A percentile compares a stretch with the other conserved stretches of the same genome.
Conservation (phyloP, 2,113 vertebrate species). For the Danionella cerebrum region DNA sequence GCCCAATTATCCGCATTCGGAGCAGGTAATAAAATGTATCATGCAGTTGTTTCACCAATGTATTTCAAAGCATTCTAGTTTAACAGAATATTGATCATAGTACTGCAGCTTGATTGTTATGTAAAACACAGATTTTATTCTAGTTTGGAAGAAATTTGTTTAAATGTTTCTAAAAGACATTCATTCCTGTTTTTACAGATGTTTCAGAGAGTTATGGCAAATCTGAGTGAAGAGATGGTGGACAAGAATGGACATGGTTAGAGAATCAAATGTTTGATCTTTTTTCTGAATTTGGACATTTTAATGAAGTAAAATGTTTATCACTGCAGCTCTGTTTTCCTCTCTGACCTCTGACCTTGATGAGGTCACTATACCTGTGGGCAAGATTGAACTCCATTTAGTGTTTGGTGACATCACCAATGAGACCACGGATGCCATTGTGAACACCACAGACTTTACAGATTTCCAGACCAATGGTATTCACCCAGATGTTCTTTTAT, state of each 20-base stretch:
- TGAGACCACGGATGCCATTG: constrained; percentile 54
- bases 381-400: constrained; percentile 40
- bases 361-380: constrained; percentile 34
- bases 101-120: too few relatives aligned
- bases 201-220: constrained; percentile 28
- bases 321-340: constrained; percentile 38
- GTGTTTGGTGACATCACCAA: constrained; percentile 58
- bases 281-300: too few relatives aligned
- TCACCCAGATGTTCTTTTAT: too few relatives aligned
- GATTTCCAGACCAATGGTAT: constrained; percentile 36
- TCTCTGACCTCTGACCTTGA: constrained; percentile 46
- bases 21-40: constrained; percentile 33
- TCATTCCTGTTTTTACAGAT: constrained; percentile 48
- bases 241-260: constrained; percentile 41
- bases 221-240: constrained; percentile 36
- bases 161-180: too few relatives aligned
- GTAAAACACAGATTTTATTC: too few relatives aligned
- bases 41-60: not conserved
- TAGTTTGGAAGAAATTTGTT: too few relatives aligned
- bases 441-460: constrained; percentile 58
- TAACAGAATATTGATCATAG: too few relatives aligned
- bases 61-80: too few relatives aligned
- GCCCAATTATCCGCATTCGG: constrained; percentile 35
- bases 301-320: not conserved
- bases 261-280: not conserved